A percentile compares a stretch with the other conserved stretches of the same genome.
Evolutionary conservation across 2,797 vertebrate genomes (phyloP).

Genomic region (Gallinago stenura): DNA sequence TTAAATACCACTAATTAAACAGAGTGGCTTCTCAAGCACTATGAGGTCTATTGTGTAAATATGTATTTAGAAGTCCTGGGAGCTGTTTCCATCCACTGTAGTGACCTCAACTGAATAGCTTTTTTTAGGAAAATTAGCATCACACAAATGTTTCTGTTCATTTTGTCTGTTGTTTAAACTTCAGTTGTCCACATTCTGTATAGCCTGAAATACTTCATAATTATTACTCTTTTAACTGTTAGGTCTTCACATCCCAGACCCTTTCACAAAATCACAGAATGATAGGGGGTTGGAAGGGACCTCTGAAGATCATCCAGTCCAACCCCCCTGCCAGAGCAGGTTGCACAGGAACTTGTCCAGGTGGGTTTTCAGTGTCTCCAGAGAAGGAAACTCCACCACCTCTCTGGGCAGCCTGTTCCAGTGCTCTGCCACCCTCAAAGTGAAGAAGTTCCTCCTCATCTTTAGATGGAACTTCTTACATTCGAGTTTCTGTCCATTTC

Average conservation of each 20-base stretch:
- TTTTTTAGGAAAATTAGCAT: not conserved
- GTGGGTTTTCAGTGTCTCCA: not conserved
- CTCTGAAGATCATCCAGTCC: too few species aligned
- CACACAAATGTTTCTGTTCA: not conserved
- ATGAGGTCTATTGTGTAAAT: not conserved
- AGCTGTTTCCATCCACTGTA: not conserved
- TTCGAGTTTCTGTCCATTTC: too few species aligned
- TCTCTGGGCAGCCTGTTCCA: not conserved
- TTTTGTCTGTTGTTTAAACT: not conserved
- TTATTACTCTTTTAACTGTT: not conserved
- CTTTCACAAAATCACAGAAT: not conserved
- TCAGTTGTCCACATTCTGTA: not conserved
- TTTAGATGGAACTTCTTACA: too few species aligned
- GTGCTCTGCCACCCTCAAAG: not conserved
- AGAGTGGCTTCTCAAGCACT: not conserved
- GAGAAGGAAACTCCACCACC: not conserved
- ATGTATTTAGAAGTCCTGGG: not conserved
- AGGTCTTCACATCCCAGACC: not conserved
- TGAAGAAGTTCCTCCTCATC: too few species aligned
- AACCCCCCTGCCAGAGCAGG: too few species aligned
- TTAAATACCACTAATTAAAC: conserved; percentile 1
- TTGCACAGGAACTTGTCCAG: too few species aligned
- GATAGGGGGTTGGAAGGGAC: too few species aligned
- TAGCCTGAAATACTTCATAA: not conserved
- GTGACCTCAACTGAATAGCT: not conserved